A percentile compares a stretch with the other conserved stretches of the same genome.
phyloP scores from a whole-genome alignment of 2,888 invertebrate species.

The Pherbina coryleti region DNA sequence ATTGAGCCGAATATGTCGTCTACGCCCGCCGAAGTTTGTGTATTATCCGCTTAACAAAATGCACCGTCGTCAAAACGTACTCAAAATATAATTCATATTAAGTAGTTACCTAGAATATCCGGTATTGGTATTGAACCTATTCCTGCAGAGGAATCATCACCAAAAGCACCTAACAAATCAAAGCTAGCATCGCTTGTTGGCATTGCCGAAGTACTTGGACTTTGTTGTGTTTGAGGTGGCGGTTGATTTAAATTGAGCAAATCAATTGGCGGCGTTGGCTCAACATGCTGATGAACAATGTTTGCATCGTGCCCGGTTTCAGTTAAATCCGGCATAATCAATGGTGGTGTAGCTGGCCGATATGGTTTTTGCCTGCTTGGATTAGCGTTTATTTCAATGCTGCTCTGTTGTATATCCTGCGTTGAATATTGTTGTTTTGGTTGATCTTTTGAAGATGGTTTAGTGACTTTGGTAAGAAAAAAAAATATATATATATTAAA shows the following conservation, averaged over 20 bases:
- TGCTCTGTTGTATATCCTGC: constrained; percentile 19
- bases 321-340: constrained; percentile 65
- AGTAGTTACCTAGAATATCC: constrained; percentile 58
- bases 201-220: constrained; percentile 60
- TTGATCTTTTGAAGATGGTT: constrained; percentile 60
- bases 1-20: constrained; percentile 78
- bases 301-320: constrained; percentile 59
- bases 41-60: constrained; percentile 55
- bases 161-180: constrained; percentile 74
- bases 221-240: constrained; percentile 53
- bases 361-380: constrained; percentile 43
- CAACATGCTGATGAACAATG: constrained; percentile 55
- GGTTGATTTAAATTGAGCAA: constrained; percentile 72
- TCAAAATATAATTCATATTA: too few relatives aligned
- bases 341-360: constrained; percentile 52
- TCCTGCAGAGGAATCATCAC: constrained; percentile 64
- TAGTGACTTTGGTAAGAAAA: constrained; percentile 65
- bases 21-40: constrained; percentile 61
- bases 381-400: constrained; percentile 21
- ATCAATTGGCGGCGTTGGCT: constrained; percentile 71
- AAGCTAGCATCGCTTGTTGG: constrained; percentile 71
- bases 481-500: constrained; percentile 34
- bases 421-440: constrained; percentile 57
- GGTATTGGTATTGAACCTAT: constrained; percentile 64
- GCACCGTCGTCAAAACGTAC: too few relatives aligned